Evolutionary conservation across 2,888 invertebrate species (phyloP).

Genomic region (Mylabris sibirica): DNA sequence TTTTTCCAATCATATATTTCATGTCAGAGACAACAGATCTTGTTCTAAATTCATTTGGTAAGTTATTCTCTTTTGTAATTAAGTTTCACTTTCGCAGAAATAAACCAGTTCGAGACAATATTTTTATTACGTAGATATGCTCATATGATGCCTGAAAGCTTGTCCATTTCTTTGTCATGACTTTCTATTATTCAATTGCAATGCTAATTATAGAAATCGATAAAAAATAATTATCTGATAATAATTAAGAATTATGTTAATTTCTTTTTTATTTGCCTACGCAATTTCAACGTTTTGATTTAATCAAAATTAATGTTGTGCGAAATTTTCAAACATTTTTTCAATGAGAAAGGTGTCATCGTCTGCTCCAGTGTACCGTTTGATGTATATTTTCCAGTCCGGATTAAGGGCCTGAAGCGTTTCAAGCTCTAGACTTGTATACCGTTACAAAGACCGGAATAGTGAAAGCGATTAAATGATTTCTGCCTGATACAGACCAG

Average conservation of each 20-base stretch:
- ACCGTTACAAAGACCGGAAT: conserved; percentile 24
- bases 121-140: conserved; percentile 29
- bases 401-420: conserved; percentile 16
- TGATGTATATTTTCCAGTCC: conserved; percentile 11
- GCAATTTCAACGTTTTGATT: neutral
- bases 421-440: conserved; percentile 12
- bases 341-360: neutral
- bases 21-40: conserved; percentile 10
- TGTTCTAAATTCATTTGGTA: conserved; percentile 11
- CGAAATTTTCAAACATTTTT: neutral
- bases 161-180: conserved; percentile 17
- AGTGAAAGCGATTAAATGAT: conserved; percentile 37
- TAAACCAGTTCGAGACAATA: conserved; percentile 32
- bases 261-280: neutral
- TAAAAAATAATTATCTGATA: neutral
- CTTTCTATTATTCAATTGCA: conserved; percentile 22
- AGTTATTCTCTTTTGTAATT: conserved; percentile 15
- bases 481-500: conserved; percentile 25
- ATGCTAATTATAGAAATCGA: neutral
- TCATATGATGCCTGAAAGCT: conserved; percentile 20
- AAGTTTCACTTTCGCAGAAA: conserved; percentile 33
- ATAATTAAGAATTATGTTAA: neutral
- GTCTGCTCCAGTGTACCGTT: conserved; percentile 7
- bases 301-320: neutral
- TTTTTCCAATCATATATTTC: neutral